Evolutionary conservation across 2,797 vertebrate species (phyloP).

Genomic region (Lycodopsis pacificus): DNA sequence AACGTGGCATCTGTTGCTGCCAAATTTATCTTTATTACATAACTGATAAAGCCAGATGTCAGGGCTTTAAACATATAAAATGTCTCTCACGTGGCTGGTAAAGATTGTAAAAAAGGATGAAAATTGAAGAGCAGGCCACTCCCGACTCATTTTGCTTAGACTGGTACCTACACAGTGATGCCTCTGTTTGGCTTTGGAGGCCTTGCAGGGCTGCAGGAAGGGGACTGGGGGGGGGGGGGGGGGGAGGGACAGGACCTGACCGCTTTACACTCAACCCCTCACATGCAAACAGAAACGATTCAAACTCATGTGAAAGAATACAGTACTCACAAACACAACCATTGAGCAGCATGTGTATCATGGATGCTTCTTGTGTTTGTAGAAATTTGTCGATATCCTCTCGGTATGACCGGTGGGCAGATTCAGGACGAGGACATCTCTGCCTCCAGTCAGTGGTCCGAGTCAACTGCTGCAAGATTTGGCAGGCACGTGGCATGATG

Average conservation of each 20-base stretch:
- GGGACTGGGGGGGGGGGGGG: conserved; percentile 24
- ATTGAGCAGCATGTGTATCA: conserved; percentile 1
- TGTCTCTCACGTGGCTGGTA: conserved; percentile 42
- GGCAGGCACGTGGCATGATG: conserved; percentile 87
- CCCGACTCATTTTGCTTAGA: conserved; percentile 66
- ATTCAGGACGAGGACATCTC: conserved; percentile 97
- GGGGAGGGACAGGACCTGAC: conserved; percentile 29
- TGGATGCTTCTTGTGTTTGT: conserved; percentile 65
- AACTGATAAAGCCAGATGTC: neutral
- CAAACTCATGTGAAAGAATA: conserved; percentile 5
- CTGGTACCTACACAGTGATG: conserved; percentile 81
- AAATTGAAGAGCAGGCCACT: conserved; percentile 56
- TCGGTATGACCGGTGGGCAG: conserved; percentile 95
- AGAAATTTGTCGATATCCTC: conserved; percentile 95
- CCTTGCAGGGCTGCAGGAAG: conserved; percentile 77
- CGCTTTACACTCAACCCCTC: conserved; percentile 49
- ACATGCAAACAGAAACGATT: conserved; percentile 27
- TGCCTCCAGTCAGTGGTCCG: conserved; percentile 98
- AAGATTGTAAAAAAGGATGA: conserved; percentile 48
- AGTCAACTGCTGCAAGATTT: conserved; percentile 96
- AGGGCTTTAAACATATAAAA: neutral
- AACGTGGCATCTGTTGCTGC: neutral
- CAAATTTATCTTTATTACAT: neutral
- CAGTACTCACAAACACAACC: neutral
- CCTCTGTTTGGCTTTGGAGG: conserved; percentile 82